Evolutionary conservation across 2,113 vertebrate genomes (phyloP).

Genomic region (Pycnonotus jocosus): DNA sequence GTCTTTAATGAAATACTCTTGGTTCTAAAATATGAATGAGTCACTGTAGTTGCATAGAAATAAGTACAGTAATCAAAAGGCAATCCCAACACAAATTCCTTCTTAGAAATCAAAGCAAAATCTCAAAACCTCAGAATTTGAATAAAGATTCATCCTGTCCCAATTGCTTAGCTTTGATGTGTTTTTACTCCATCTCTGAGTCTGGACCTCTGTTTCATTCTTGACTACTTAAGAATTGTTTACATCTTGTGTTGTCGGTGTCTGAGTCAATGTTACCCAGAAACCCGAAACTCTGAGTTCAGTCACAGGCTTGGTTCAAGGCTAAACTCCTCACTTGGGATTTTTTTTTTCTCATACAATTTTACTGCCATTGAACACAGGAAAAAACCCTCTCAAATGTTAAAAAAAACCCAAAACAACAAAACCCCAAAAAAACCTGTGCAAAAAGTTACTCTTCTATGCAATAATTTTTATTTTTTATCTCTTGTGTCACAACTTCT

Average conservation of each 20-base stretch:
- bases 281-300: neutral
- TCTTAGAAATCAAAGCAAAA: neutral
- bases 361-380: neutral
- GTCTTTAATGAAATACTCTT: neutral
- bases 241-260: neutral
- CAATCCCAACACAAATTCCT: neutral
- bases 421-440: too few species aligned
- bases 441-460: neutral
- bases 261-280: neutral
- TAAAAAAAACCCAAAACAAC: too few species aligned
- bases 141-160: neutral
- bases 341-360: neutral
- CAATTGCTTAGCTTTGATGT: neutral
- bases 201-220: neutral
- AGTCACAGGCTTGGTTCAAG: neutral
- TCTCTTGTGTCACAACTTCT: neutral
- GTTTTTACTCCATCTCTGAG: neutral
- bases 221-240: neutral
- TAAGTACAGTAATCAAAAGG: neutral
- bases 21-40: neutral
- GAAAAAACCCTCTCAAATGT: neutral
- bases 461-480: neutral
- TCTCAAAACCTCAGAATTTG: neutral
- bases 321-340: neutral
- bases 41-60: neutral